A percentile compares a stretch with the other conserved stretches of the same genome.
Evolutionary conservation across 2,888 invertebrate species (phyloP).

Genomic region (Drosophila meridionalis): DNA sequence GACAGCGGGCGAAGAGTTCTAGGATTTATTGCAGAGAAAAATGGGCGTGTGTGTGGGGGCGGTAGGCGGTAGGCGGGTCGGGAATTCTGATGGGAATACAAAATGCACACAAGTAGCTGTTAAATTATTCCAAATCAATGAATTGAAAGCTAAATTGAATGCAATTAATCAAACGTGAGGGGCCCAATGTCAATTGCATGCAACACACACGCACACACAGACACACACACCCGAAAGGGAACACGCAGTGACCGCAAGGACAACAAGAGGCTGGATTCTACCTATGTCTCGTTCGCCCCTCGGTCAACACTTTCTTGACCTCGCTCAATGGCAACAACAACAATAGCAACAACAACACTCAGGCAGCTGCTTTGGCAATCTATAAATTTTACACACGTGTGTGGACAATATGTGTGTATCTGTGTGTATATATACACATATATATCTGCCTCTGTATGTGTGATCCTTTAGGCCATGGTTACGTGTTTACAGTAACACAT

Average conservation of each 20-base stretch:
- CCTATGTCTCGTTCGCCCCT: conserved; percentile 1
- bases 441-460: conserved; percentile 13
- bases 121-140: conserved; percentile 74
- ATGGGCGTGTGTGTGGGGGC: neutral
- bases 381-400: conserved; percentile 54
- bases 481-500: conserved; percentile 59
- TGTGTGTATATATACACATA: conserved; percentile 13
- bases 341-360: conserved; percentile 18
- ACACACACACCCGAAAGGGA: neutral
- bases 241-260: conserved; percentile 39
- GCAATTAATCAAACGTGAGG: conserved; percentile 74
- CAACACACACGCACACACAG: conserved; percentile 7
- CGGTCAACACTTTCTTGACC: conserved; percentile 54
- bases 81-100: neutral
- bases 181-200: conserved; percentile 63
- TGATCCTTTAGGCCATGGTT: conserved; percentile 43
- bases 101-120: conserved; percentile 33
- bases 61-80: too few relatives aligned
- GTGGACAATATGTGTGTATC: conserved; percentile 13
- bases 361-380: conserved; percentile 20
- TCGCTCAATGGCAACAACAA: conserved; percentile 22
- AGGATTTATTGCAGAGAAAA: conserved; percentile 55
- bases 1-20: conserved; percentile 33
- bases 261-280: conserved; percentile 21
- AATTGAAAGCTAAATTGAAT: conserved; percentile 62